Evolutionary conservation across 2,113 vertebrate species (phyloP).

Genomic region (Capreolus pygargus): DNA sequence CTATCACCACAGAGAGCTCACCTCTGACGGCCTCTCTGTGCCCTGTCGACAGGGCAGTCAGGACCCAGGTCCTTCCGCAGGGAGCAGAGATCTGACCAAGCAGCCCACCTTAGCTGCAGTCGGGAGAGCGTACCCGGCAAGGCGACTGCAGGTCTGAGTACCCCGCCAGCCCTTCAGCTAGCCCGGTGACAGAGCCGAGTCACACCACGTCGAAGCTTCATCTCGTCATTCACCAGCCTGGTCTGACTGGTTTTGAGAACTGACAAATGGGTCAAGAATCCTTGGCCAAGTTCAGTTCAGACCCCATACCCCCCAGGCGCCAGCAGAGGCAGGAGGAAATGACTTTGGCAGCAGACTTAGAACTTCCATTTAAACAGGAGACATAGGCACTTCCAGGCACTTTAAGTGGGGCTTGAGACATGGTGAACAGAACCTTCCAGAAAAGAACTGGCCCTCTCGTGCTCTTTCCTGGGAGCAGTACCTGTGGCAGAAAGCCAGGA

Average conservation of each 20-base stretch:
- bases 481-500: neutral
- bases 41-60: neutral
- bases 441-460: neutral
- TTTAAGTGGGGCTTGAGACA: neutral
- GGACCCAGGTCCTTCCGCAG: neutral
- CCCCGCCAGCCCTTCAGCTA: neutral
- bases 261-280: neutral
- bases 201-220: neutral
- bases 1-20: neutral
- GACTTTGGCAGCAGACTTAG: neutral
- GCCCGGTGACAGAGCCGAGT: neutral
- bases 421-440: neutral
- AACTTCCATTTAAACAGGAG: neutral
- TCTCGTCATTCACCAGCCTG: neutral
- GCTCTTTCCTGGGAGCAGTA: neutral
- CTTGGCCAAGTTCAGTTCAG: neutral
- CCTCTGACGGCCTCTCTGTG: neutral
- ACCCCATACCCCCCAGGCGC: fast-evolving
- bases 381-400: neutral
- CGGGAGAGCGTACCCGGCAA: fast-evolving
- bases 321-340: neutral
- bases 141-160: fast-evolving
- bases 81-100: neutral
- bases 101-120: neutral
- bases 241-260: neutral